Base-by-base conservation (phyloP, 2,113 vertebrate genomes). In the Pao palembangensis region DNA sequence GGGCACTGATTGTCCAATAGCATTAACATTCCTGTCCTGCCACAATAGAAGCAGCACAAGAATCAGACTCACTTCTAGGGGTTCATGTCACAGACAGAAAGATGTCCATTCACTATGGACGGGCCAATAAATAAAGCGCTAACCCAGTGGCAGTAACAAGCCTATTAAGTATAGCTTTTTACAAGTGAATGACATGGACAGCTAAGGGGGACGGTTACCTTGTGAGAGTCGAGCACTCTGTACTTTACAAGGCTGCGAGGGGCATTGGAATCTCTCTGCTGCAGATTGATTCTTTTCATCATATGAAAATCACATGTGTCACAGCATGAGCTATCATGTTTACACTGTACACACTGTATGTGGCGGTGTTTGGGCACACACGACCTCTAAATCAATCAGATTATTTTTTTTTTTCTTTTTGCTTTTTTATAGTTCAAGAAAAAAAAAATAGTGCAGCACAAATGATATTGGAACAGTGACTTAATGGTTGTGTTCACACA, bases 91-190 rank as follows among this genome's bases (percentile, higher is more conserved):
- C 81, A 82, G 70, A 80, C 76, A 83, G 82, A 87, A 83, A 73
- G 75, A 70, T 74, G 84, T 89, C 81, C 79, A 82, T 82, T 84
- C 76, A 76, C 67, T 18, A 23, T 60, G 67, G 86, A 87, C 85
- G 85, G 83, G 73, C 83, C 74, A 85, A 90, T 88, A 86, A 90
- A 90, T 89, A 91, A 88, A 85, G 88, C 70, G 87, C 78, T 75
- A 86, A 87, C 82, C 80, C 80, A 47, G 59, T 75, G 76, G 82
- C 83, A 88, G 85, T 87, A 87, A 88, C 82, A 85, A 88, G 84
- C 85, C 78, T 75, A 77, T 88, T 87, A 90, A 90, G 76, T 79
- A 80, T 75, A 81, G 78, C 85, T 85, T 90, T 88, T 89, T 86
- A 88, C 86, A 89, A 89, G 82, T 80, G 78, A 89, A 83, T 80